phyloP scores from a whole-genome alignment of 35 echinoderm and acorn worm genomes.

The Antedon bifida region DNA sequence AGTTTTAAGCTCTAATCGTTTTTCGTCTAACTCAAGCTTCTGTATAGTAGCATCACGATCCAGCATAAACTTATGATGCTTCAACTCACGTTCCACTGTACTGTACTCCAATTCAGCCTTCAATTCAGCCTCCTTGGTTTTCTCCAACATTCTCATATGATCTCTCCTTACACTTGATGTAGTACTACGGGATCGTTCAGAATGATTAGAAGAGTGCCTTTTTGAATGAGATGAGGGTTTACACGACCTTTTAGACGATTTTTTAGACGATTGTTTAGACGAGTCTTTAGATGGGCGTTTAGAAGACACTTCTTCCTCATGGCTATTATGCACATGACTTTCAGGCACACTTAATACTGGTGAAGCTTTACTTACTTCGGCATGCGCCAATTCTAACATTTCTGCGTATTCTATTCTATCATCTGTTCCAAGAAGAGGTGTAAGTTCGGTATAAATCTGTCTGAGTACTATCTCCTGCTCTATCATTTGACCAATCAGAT shows the following conservation, averaged over 20 bases:
- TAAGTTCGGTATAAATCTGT: background rate
- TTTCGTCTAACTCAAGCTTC: background rate
- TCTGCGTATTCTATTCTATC: background rate
- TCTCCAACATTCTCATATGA: background rate
- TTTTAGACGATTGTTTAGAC: background rate
- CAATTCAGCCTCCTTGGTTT: background rate
- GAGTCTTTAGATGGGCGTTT: too few species aligned
- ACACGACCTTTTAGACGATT: background rate
- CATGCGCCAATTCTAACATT: background rate
- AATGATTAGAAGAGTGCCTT: too few species aligned
- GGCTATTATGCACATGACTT: background rate
- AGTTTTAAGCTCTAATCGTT: background rate
- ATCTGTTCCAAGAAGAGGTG: background rate
- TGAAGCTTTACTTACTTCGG: background rate
- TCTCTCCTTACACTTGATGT: background rate
- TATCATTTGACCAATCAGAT: background rate
- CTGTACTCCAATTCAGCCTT: background rate
- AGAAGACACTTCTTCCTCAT: too few species aligned
- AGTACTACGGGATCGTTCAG: background rate
- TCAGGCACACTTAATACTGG: background rate
- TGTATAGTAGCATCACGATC: background rate
- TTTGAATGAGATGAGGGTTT: too few species aligned
- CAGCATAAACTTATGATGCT: background rate
- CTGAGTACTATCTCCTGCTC: background rate
- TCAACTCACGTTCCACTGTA: background rate